Evolutionary conservation across 2,113 vertebrate genomes (phyloP), one percentile per base, ranked within the genome.

Genomic region (Condylura cristata): DNA sequence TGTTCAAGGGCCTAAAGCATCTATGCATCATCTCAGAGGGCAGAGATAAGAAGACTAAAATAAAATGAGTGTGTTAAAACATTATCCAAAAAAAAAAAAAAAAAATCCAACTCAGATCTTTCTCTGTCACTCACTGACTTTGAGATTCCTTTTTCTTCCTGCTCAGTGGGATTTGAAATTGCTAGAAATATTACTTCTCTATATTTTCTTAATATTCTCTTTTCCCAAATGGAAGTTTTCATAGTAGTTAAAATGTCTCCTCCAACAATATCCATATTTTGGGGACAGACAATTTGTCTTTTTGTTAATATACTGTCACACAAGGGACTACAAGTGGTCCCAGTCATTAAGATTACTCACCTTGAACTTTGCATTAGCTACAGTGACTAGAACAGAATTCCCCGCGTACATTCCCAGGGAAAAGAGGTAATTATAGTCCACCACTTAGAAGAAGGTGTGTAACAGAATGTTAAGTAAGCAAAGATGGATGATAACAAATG

Each of bases 161-260:
- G 20, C 24, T 6, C 4, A 51, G 8, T 8, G 83, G n/a, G 14
- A 51, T 79, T 34, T 41, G 16, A 84, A 90, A 39, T 8, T 63
- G 9, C 2, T 44, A 37, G 20, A 32, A 8, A 32, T 51, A 26
- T 72, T 34, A 46, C 16, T 46, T 48, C 39, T 81, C 22, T 91
- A 24, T 26, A 32, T 86, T 75, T 89, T 76, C 24, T 53, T 24
- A 81, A 91, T 78, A 58, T 30, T 63, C 17, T 80, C 6, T 92
- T 61, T 70, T 82, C 28, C 28, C 41, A 60, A 39, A 24, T 61
- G 34, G 32, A 46, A 17, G 6, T 46, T 63, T 78, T 90, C 32
- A 56, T 16, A 46, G 68, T 7, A 63, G 32, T 24, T 53, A n/a
- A 74, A 83, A 26, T 76, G 46, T 74, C 22, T 90, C 72, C 4